Conservation (phyloP, 2,113 vertebrate genomes). For the Percina caprodes region DNA sequence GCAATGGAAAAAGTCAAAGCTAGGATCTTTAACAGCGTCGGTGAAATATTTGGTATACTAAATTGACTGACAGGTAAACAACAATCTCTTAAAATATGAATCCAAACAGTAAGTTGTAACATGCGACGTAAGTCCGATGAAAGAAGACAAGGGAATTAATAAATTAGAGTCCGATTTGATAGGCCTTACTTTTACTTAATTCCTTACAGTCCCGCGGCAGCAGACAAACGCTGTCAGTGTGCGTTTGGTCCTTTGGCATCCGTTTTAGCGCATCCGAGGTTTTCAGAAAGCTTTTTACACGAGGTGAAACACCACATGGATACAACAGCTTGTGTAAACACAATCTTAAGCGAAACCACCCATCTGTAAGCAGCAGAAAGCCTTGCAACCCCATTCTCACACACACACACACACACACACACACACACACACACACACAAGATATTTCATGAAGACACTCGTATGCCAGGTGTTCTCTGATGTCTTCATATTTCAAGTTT, state of each 20-base stretch:
- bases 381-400: background rate
- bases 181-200: too few species aligned
- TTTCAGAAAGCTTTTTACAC: constrained; percentile 47
- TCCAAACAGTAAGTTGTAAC: constrained; percentile 4
- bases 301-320: constrained; percentile 50
- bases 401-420: background rate
- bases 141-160: too few species aligned
- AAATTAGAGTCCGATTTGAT: too few species aligned
- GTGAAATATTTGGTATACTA: constrained; percentile 16
- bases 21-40: background rate
- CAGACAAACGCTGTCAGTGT: constrained; percentile 43
- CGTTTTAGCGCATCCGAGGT: constrained; percentile 42
- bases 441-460: background rate
- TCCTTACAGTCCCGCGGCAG: too few species aligned
- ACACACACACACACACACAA: constrained; percentile 4
- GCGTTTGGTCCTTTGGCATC: constrained; percentile 62
- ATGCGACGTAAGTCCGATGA: background rate
- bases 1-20: background rate
- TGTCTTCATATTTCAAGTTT: constrained; percentile 29
- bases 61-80: constrained; percentile 3
- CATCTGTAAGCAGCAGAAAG: constrained; percentile 45
- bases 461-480: constrained; percentile 6
- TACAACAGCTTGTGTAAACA: constrained; percentile 72
- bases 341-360: constrained; percentile 53
- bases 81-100: background rate